Percentiles rank a stretch among this genome's conserved stretches.
Conservation (phyloP, 2,113 vertebrate species). For the Arvicanthis niloticus region DNA sequence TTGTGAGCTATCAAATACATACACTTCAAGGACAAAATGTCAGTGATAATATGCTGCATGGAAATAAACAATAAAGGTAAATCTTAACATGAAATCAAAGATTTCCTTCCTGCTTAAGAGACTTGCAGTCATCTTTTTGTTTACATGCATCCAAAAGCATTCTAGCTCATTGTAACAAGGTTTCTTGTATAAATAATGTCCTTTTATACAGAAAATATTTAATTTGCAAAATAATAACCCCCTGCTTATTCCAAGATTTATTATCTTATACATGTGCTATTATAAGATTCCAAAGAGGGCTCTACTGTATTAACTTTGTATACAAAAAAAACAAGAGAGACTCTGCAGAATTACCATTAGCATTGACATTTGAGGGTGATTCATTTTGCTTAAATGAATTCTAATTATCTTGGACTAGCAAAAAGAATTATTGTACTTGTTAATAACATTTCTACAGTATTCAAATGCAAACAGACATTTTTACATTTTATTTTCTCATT, state of each 20-base stretch:
- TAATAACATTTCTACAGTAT: conserved; percentile 48
- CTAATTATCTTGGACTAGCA: conserved; percentile 60
- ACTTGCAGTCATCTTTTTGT: conserved; percentile 1
- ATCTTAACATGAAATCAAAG: not conserved
- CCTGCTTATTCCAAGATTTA: conserved; percentile 56
- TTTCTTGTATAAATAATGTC: conserved; percentile 3
- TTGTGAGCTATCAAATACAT: not conserved
- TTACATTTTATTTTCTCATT: conserved; percentile 45
- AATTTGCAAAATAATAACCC: conserved; percentile 44
- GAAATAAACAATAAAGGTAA: conserved; percentile 18
- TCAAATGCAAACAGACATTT: conserved; percentile 54
- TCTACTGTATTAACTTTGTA: conserved; percentile 55
- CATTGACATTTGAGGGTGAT: conserved; percentile 63
- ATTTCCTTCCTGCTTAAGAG: not conserved
- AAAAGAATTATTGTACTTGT: conserved; percentile 37
- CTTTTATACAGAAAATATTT: conserved; percentile 25
- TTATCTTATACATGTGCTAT: conserved; percentile 31
- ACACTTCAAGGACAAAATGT: conserved; percentile 13
- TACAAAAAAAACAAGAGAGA: conserved; percentile 51
- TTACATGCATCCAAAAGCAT: not conserved
- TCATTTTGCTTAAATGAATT: conserved; percentile 61
- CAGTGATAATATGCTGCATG: not conserved
- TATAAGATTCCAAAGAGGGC: conserved; percentile 44
- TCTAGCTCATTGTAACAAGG: not conserved
- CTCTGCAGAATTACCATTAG: conserved; percentile 57